A percentile compares a stretch with the other conserved stretches of the same genome.
These are phyloP conservation scores for Rhynchopsitta pachyrhyncha DNA, from an alignment of 2,113 vertebrate genomes.

Conservation along the genomic window DNA sequence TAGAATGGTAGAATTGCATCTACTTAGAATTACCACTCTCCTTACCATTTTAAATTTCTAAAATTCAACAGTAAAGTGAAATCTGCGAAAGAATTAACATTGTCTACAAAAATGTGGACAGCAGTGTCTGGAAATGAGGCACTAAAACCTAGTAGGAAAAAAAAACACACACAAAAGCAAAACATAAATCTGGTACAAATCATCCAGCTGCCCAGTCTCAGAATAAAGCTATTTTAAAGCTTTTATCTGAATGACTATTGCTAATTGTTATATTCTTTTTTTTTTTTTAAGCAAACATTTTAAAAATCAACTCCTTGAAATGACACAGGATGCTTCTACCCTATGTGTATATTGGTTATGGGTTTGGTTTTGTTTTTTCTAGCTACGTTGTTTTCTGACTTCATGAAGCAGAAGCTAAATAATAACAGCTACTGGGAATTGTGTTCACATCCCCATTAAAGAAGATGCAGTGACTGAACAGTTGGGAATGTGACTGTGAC, in stretches of 20 bases:
- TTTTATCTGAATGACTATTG: constrained; percentile 5
- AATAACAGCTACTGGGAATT: constrained; percentile 25
- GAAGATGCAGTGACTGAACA: background rate
- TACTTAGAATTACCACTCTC: background rate
- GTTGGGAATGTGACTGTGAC: background rate
- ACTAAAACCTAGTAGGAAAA: constrained; percentile 17
- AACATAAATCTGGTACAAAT: constrained; percentile 57
- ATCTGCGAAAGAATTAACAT: background rate
- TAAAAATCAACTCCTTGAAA: constrained; percentile 59
- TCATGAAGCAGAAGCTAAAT: constrained; percentile 16
- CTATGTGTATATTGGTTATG: background rate
- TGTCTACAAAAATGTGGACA: constrained; percentile 51
- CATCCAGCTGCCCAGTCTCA: constrained; percentile 9
- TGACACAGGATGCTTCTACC: background rate
- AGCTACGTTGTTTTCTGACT: background rate
- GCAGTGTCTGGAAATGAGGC: constrained; percentile 17
- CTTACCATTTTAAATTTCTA: background rate
- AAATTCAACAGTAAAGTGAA: constrained; percentile 37
- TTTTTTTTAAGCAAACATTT: constrained; percentile 55
- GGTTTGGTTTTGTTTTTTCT: background rate
- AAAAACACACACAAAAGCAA: background rate
- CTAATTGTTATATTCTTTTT: background rate
- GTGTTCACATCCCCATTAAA: background rate
- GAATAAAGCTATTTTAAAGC: constrained; percentile 4
- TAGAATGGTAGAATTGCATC: background rate